Percentiles rank a stretch among this genome's conserved stretches.
These are phyloP conservation scores for Porites rus DNA, from an alignment of 92 coral and sea anemone genomes.

Conservation along the genomic window DNA sequence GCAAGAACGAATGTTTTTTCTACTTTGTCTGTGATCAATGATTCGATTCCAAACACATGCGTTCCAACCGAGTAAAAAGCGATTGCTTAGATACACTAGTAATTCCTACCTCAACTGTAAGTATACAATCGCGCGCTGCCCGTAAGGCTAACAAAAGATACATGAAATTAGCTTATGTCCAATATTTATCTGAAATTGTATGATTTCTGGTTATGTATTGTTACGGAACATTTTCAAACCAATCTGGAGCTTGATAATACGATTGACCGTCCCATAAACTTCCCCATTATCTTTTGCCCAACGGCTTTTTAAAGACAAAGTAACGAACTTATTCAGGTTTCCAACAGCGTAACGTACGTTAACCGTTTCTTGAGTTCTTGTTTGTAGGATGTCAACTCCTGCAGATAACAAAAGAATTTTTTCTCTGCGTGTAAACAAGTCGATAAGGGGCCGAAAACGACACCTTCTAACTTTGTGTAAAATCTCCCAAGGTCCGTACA, in stretches of 20 bases:
- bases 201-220: background rate
- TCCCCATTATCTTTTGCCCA: too few species aligned
- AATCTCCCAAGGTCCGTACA: constrained; percentile 10
- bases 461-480: constrained; percentile 24
- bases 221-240: constrained; percentile 22
- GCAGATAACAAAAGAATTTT: constrained; percentile 21
- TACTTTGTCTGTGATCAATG: constrained; percentile 43
- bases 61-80: constrained; percentile 64
- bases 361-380: constrained; percentile 48
- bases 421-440: constrained; percentile 36
- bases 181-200: constrained; percentile 63
- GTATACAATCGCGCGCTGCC: constrained; percentile 51
- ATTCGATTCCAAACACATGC: constrained; percentile 47
- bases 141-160: constrained; percentile 34
- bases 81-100: constrained; percentile 68
- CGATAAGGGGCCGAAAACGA: constrained; percentile 25
- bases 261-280: background rate
- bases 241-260: background rate
- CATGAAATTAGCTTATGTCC: constrained; percentile 49
- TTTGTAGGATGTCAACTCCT: constrained; percentile 40
- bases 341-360: constrained; percentile 43
- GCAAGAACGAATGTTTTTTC: background rate
- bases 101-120: constrained; percentile 23
- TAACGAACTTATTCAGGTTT: constrained; percentile 45
- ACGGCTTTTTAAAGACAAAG: background rate